These are phyloP conservation scores for Podilymbus podiceps DNA, from an alignment of 2,113 vertebrate genomes.

Conservation along the genomic window DNA sequence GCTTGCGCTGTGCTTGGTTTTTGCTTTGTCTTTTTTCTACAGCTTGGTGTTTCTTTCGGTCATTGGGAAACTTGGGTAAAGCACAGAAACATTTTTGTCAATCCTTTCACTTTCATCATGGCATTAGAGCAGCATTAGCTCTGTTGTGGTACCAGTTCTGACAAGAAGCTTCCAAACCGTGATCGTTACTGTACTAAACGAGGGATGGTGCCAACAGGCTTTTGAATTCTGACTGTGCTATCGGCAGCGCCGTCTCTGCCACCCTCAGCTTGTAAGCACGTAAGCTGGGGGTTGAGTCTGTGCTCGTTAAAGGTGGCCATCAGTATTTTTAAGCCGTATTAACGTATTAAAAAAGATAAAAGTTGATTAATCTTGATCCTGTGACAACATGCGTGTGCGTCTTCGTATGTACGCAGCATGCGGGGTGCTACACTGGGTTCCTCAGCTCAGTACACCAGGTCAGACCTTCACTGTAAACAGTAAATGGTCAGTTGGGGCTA, in stretches of 20 bases:
- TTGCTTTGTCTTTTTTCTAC: background rate
- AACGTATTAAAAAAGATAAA: constrained; percentile 25
- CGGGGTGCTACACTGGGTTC: background rate
- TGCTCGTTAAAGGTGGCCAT: background rate
- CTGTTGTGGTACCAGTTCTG: background rate
- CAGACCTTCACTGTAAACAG: constrained; percentile 7
- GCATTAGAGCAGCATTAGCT: background rate
- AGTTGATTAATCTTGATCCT: background rate
- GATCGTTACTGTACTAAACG: background rate
- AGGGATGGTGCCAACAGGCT: background rate
- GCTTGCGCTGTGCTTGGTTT: background rate
- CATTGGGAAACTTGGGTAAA: background rate
- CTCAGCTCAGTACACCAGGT: background rate
- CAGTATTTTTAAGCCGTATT: background rate
- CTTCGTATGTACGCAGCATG: background rate
- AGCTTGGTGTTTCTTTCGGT: background rate
- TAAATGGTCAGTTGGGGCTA: background rate
- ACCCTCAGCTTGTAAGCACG: background rate
- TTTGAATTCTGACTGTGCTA: background rate
- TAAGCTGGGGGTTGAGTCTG: background rate
- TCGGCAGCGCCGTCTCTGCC: background rate
- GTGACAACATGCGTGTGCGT: background rate
- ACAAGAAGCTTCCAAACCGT: background rate
- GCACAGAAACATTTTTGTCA: background rate
- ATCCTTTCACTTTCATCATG: background rate